Base-by-base conservation (phyloP, 2,797 vertebrate species). In the Ambastaia sidthimunki region DNA sequence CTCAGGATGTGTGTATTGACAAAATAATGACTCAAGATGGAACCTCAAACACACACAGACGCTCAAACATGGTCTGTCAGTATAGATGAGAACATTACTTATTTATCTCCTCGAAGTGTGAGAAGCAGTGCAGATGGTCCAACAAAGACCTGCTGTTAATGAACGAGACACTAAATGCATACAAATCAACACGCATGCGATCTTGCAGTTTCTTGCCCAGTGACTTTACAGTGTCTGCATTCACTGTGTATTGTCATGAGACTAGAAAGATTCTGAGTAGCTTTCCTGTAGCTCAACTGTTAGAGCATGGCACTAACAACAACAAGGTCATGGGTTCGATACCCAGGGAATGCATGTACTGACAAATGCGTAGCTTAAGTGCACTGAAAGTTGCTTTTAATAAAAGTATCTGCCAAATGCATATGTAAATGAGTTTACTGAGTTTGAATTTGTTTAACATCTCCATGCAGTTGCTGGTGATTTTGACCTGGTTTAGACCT, bases 41-140 rank as follows among this genome's bases (percentile, higher is more conserved):
- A 44, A 71, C 44, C 37, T 72, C 69, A 71, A 31, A 71, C 16
- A 1, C 28, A 71, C 69, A 47, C 75, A 71, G 52, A 48, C 23
- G 12, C 31, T 60, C 69, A 79, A 19, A 79, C 76, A 65, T 7
- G 48, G 47, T 50, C 21, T 79, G 69, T 71, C 76, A 19, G 68
- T 71, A 28, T 52, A 65, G 34, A 71, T 78, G 68, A 63, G 68
- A 71, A 78, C 76, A 65, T 47, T 71, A 68, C 69, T 72, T 65
- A 79, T 79, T 79, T 79, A 72, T 79, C 59, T 79, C 48, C 28
- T 54, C 28, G 76, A 72, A 71, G 59, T 65, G 69, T 71, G 76
- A 55, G 48, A n/a, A 79, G 76, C 68, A 63, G 76, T 71, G 68
- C 76, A 79, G 76, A 79, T 79, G 76, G 76, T 34, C 31, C 31